Percentiles rank a stretch among this genome's conserved stretches.
Evolutionary conservation across 2,797 vertebrate genomes (phyloP).

Genomic region (Malurus splendens): DNA sequence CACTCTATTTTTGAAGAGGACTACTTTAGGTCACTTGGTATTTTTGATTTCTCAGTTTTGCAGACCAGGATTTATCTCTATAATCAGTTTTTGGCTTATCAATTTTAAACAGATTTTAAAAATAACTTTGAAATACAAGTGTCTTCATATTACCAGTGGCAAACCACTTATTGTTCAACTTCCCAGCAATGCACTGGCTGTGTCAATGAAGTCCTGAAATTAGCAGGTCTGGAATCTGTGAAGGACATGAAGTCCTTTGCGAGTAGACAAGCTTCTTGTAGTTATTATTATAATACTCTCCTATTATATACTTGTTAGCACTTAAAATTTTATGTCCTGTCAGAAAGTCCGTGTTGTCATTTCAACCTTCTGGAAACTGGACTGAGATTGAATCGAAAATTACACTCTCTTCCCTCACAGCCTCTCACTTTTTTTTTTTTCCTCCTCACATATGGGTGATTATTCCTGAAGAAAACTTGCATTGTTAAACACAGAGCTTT

Average conservation of each 20-base stretch:
- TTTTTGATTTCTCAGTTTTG: neutral
- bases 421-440: neutral
- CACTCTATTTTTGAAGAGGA: conserved; percentile 22
- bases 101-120: neutral
- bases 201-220: neutral
- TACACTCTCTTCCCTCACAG: neutral
- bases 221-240: neutral
- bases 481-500: neutral
- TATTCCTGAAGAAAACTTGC: neutral
- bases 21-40: neutral
- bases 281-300: conserved; percentile 19
- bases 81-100: neutral
- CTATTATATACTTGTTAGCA: conserved; percentile 31
- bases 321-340: conserved; percentile 28
- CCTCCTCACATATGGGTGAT: neutral
- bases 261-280: neutral
- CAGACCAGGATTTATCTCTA: neutral
- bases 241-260: neutral
- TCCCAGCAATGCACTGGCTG: neutral
- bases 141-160: neutral
- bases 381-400: neutral
- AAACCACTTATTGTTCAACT: neutral
- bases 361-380: conserved; percentile 28
- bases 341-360: conserved; percentile 25
- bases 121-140: neutral